phyloP scores from a whole-genome alignment of 1,140 invertebrate species.

The Monochamus saltuarius region DNA sequence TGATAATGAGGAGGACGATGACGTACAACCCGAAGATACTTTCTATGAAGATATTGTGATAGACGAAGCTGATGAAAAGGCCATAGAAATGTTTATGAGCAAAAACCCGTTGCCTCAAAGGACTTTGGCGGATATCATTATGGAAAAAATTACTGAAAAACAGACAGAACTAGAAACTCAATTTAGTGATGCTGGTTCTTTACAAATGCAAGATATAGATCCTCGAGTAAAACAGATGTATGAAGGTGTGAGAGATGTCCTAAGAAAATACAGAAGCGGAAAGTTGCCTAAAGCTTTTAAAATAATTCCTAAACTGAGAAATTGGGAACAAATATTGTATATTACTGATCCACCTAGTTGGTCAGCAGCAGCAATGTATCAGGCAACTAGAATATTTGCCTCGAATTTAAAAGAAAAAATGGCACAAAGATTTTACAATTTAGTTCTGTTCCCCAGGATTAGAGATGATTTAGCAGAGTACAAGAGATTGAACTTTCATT shows the following conservation, averaged over 20 bases:
- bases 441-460: slow-evolving; percentile 88
- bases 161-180: slow-evolving; percentile 86
- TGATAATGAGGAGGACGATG: slow-evolving; percentile 56
- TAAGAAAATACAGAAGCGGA: slow-evolving; percentile 89
- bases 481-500: slow-evolving; percentile 94
- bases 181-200: slow-evolving; percentile 74
- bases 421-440: slow-evolving; percentile 95
- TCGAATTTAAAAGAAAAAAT: slow-evolving; percentile 95
- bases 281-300: slow-evolving; percentile 99
- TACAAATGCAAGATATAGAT: slow-evolving; percentile 76
- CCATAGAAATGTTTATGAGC: slow-evolving; percentile 82
- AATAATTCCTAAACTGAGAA: slow-evolving; percentile 86
- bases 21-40: slow-evolving; percentile 52
- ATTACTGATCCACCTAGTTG: slow-evolving; percentile 80
- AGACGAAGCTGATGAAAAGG: slow-evolving; percentile 84
- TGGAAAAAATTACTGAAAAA: slow-evolving; percentile 91
- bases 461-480: slow-evolving; percentile 95
- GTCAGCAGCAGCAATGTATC: slow-evolving; percentile 95
- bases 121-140: slow-evolving; percentile 87
- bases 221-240: slow-evolving; percentile 79
- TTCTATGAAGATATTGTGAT: slow-evolving; percentile 74
- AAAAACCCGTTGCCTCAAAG: slow-evolving; percentile 61
- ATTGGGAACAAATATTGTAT: slow-evolving; percentile 96
- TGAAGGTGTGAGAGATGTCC: slow-evolving; percentile 82
- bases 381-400: slow-evolving; percentile 91